Evolutionary conservation across 2,113 vertebrate species (phyloP), one percentile per base, ranked within the genome.

Genomic region (Chrysochloris asiatica): DNA sequence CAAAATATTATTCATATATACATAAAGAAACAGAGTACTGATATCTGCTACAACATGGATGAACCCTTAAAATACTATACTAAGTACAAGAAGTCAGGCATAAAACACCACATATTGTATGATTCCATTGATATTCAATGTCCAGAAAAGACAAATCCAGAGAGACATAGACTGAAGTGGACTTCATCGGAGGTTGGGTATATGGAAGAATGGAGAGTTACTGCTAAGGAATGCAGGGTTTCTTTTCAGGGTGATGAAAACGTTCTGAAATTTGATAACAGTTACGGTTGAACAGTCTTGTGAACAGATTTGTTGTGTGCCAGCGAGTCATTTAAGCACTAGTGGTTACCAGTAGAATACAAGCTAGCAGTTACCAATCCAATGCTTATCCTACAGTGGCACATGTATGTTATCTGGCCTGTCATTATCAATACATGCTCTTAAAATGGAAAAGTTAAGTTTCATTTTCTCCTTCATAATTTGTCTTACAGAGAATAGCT

Each of bases 401-500:
- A 30, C 0, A 43, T 17, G 41, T 21, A 28, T 73, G 36, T 67
- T 16, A 56, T 45, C 56, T 80, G 52, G 50, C 67, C 77, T 41
- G 24, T 63, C n/a, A 56, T 22, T 22, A 56, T 56, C 54, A 6
- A 11, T 56, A 22, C 24, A 56, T 7, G 24, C 54, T 56, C 54
- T 78, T 71, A 86, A 19, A 76, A 59, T 77, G 47, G 75, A 83
- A 90, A 76, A 24, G n/a, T 22, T 26, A 17, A 24, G 45, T 65
- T 43, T 92, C 17, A 56, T 80, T 94, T 88, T 77, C 28, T 72
- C 43, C 63, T 72, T 54, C 54, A 59, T 3, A 69, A 11, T 61
- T 90, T 93, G 85, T 65, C 28, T 80, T 77, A 75, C 54, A 83
- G n/a, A n/a, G n/a, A n/a, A n/a, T n/a, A n/a, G n/a, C n/a, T n/a